Percentiles rank a stretch among this genome's conserved stretches.
These are phyloP conservation scores for Ailuropoda melanoleuca DNA, from an alignment of 2,113 vertebrate species.

Conservation along the genomic window DNA sequence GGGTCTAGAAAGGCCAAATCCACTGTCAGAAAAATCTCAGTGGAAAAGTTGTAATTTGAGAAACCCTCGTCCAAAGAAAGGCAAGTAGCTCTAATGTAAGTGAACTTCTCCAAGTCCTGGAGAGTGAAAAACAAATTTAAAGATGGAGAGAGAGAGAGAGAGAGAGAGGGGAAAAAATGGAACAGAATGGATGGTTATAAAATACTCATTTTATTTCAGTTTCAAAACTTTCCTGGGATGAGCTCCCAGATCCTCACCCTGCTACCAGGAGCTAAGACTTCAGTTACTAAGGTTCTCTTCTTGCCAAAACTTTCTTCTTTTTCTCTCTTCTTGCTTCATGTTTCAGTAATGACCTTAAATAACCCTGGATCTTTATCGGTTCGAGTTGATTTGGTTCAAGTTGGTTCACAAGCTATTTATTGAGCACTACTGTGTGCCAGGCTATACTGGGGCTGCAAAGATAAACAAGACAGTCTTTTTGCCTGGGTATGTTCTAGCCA, in stretches of 20 bases:
- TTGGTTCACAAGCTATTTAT: not conserved
- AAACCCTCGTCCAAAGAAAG: not conserved
- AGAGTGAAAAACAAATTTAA: slow-evolving; percentile 15
- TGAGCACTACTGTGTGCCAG: not conserved
- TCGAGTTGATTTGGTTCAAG: not conserved
- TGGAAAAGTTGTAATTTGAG: not conserved
- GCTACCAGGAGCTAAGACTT: slow-evolving; percentile 10
- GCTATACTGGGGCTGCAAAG: not conserved
- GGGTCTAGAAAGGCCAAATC: not conserved
- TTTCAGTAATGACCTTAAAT: slow-evolving; percentile 42
- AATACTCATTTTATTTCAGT: slow-evolving; percentile 58
- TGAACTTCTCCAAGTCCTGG: not conserved
- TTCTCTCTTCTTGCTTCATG: not conserved
- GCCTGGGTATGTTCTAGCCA: not conserved
- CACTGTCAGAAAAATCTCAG: not conserved
- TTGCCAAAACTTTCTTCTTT: not conserved
- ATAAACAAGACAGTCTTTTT: not conserved
- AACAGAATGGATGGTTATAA: slow-evolving; percentile 28
- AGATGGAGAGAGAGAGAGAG: not conserved
- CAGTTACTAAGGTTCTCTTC: not conserved
- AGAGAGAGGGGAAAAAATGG: not conserved
- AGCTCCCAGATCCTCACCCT: slow-evolving; percentile 26
- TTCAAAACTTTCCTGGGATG: slow-evolving; percentile 57
- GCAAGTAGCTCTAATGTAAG: not conserved
- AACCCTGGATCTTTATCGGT: not conserved